Evolutionary conservation across 1,140 invertebrate species (phyloP).

Genomic region (Schlechtendalia chinensis): DNA sequence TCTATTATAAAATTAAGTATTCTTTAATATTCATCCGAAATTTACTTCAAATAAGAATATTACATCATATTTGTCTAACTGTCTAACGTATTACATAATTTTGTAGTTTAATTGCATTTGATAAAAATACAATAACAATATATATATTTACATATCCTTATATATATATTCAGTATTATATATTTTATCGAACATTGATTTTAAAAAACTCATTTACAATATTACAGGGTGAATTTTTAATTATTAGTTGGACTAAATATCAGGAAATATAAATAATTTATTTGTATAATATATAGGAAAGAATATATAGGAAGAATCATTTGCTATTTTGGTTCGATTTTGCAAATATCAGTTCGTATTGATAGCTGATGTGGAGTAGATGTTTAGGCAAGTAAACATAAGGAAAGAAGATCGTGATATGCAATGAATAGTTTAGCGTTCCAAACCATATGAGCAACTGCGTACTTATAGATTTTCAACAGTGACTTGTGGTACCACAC

Average conservation of each 20-base stretch:
- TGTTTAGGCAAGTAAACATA: slow-evolving; percentile 2
- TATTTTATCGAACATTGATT: too few species aligned
- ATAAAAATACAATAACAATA: too few species aligned
- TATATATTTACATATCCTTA: too few species aligned
- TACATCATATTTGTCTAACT: too few species aligned
- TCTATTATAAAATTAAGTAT: not conserved
- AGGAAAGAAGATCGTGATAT: not conserved
- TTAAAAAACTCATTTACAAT: too few species aligned
- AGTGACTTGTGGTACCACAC: not conserved
- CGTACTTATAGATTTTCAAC: not conserved
- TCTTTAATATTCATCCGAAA: not conserved
- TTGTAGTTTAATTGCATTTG: too few species aligned
- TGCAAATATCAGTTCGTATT: not conserved
- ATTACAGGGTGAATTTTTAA: too few species aligned
- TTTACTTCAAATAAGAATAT: not conserved
- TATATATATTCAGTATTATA: too few species aligned
- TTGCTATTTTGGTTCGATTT: not conserved
- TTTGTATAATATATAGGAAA: too few species aligned
- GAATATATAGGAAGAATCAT: slow-evolving; percentile 17
- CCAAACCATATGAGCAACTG: not conserved
- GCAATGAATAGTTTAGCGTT: not conserved
- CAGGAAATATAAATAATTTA: too few species aligned
- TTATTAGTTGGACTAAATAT: too few species aligned
- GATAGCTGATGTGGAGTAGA: not conserved
- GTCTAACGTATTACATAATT: too few species aligned